A percentile compares a stretch with the other conserved stretches of the same genome.
phyloP scores from a whole-genome alignment of 2,797 vertebrate species.

The Hippoglossus hippoglossus region DNA sequence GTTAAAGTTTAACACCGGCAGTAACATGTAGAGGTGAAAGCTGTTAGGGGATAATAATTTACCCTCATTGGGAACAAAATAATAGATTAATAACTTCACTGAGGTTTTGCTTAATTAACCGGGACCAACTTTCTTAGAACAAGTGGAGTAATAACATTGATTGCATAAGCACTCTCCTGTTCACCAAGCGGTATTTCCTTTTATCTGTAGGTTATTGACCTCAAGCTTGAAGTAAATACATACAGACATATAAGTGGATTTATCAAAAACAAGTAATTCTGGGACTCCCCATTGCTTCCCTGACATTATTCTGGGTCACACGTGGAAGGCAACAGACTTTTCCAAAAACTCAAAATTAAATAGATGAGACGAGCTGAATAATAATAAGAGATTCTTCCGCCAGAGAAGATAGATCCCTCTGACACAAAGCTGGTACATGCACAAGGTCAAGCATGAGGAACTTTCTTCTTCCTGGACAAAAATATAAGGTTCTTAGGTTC shows the following conservation, averaged over 20 bases:
- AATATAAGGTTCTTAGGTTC: neutral
- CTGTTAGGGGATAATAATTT: conserved; percentile 75
- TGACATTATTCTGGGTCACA: too few species aligned
- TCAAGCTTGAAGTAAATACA: neutral
- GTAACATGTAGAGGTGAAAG: conserved; percentile 62
- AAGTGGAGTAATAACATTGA: neutral
- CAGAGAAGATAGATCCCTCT: neutral
- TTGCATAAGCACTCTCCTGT: neutral
- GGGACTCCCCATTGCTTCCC: too few species aligned
- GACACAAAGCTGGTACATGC: neutral
- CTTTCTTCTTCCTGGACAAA: neutral
- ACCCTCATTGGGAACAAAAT: conserved; percentile 56
- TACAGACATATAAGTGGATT: neutral
- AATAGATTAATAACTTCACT: conserved; percentile 55
- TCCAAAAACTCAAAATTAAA: conserved; percentile 11
- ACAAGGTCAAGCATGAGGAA: neutral
- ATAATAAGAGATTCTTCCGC: conserved; percentile 24
- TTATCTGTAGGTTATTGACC: neutral
- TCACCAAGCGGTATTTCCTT: neutral
- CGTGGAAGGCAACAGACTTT: too few species aligned
- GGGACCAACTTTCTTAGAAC: conserved; percentile 12
- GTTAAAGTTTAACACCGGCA: conserved; percentile 70
- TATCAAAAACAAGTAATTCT: too few species aligned
- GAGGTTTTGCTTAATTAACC: conserved; percentile 57
- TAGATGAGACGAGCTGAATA: conserved; percentile 43